Base-by-base conservation (phyloP, 1,140 invertebrate genomes). In the Dryas iulia region DNA sequence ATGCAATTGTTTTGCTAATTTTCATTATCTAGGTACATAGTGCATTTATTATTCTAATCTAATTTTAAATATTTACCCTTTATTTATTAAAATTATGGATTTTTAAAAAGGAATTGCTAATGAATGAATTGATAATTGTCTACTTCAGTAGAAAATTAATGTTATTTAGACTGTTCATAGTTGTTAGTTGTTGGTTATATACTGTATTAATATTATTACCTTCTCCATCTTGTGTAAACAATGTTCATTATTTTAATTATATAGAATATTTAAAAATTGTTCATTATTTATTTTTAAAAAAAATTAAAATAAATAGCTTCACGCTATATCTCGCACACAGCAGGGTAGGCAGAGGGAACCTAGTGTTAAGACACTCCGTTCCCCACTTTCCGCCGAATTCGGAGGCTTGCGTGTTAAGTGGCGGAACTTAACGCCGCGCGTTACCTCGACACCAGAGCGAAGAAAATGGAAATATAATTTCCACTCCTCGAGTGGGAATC, bases 131-230 rank as follows among this genome's bases (percentile, higher is more conserved):
- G 14, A 39, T 0, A 39, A 54, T 64, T 28, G 11, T 52, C 31
- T 24, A 62, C 47, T 23, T 47, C 26, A 10, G 11, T n/a, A 47
- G 8, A 47, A 21, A 8, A 18, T 47, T 35, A 35, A 35, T 14
- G 33, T 35, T 59, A 26, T 21, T 59, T 52, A 59, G 63, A 35
- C 31, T 39, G 31, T 35, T 65, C 52, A 54, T 18, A 54, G 25
- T 53, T 18, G 10, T 8, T 24, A 65, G 24, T 33, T 11, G 59
- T 61, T 61, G 26, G 26, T 52, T 57, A 56, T 87, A 82, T 87
- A 87, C 84, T 78, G 82, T 87, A 87, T 87, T 87, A 81, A 63
- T 52, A 60, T 65, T 73, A 70, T 59, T 74, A 83, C 84, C 81
- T 79, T 78, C 67, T 85, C 84, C 80, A 65, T 56, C 53, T 53